A percentile compares a stretch with the other conserved stretches of the same genome.
phyloP scores from a whole-genome alignment of 2,113 vertebrate species.

The Alethe castanea region DNA sequence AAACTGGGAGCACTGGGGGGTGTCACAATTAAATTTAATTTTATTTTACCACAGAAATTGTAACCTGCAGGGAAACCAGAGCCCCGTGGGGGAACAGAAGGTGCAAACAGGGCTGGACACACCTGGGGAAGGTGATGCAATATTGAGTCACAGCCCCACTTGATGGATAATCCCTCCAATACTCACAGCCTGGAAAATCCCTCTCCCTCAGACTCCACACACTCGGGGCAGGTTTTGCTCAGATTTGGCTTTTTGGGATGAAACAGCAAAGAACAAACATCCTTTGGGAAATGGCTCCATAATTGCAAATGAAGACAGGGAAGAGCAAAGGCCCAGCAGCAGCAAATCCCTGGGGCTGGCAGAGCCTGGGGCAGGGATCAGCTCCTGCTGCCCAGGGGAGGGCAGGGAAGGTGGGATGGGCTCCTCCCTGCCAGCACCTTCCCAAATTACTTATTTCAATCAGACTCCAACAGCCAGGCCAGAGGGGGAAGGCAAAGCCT shows the following conservation, averaged over 20 bases:
- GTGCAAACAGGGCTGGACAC: not conserved
- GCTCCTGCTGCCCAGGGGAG: not conserved
- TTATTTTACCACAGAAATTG: not conserved
- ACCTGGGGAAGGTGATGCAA: constrained; percentile 29
- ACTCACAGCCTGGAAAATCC: not conserved
- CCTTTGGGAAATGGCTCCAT: not conserved
- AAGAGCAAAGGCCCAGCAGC: not conserved
- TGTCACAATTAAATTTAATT: not conserved
- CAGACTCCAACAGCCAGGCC: not conserved
- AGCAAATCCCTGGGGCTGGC: not conserved
- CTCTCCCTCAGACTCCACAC: not conserved
- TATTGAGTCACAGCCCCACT: constrained; percentile 11
- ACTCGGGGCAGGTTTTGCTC: not conserved
- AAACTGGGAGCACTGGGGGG: not conserved
- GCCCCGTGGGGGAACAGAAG: not conserved
- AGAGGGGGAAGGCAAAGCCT: not conserved
- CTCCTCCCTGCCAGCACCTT: not conserved
- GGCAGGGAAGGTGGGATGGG: not conserved
- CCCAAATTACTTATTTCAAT: fast-evolving
- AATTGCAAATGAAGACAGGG: fast-evolving
- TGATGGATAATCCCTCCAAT: not conserved
- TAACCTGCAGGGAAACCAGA: not conserved
- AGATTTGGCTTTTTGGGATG: not conserved
- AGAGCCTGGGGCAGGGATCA: not conserved
- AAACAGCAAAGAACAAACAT: not conserved